These are phyloP conservation scores for Dasypogon diadema DNA, from an alignment of 2,888 invertebrate genomes.

Conservation along the genomic window DNA sequence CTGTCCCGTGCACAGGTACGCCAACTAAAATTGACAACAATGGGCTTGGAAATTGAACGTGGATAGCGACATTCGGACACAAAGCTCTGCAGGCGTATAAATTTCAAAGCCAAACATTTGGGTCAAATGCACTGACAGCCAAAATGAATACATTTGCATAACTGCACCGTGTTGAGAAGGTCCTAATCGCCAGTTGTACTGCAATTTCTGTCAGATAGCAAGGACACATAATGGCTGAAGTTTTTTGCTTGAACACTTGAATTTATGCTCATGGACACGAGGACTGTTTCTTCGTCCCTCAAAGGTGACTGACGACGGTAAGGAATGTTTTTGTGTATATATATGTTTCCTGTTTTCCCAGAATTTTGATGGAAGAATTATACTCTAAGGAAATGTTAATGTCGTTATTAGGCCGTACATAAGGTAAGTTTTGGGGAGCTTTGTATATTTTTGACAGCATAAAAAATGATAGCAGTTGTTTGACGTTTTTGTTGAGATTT, in stretches of 20 bases:
- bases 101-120: constrained; percentile 32
- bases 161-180: constrained; percentile 1
- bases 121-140: constrained; percentile 37
- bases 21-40: constrained; percentile 14
- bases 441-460: constrained; percentile 18
- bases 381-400: constrained; percentile 27
- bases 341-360: constrained; percentile 5
- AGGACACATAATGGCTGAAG: constrained; percentile 39
- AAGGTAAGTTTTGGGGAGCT: constrained; percentile 5
- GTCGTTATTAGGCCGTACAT: constrained; percentile 3
- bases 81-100: constrained; percentile 35
- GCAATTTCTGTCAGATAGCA: constrained; percentile 35
- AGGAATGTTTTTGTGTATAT: constrained; percentile 14
- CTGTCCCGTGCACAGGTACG: constrained; percentile 3
- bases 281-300: background rate
- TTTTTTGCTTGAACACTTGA: constrained; percentile 8
- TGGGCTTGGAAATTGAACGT: constrained; percentile 18
- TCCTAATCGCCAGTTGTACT: constrained; percentile 20
- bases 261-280: constrained; percentile 36
- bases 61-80: background rate
- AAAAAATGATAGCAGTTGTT: background rate
- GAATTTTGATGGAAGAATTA: constrained; percentile 44
- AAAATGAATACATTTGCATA: constrained; percentile 42
- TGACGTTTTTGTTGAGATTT: no score
- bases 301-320: background rate